Base-by-base conservation (phyloP, 2,113 vertebrate species). In the Geococcyx californianus region DNA sequence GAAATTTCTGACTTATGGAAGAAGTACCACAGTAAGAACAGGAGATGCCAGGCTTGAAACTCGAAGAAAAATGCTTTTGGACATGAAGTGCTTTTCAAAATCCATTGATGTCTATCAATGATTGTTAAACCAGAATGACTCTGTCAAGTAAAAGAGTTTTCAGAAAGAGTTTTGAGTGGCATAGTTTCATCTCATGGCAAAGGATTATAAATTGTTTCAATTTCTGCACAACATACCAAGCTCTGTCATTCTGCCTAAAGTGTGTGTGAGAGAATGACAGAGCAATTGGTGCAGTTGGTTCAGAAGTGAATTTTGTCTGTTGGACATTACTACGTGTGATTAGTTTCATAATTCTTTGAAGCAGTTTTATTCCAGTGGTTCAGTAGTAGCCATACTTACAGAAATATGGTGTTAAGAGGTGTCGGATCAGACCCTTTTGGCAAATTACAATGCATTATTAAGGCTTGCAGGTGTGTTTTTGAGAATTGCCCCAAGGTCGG, bases 141-240 rank as follows among this genome's bases (percentile, higher is more conserved):
- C 20, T 29, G 26, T 10, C 34, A 55, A 17, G 15, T 55, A 44
- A 47, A 76, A 76, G 66, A 42, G 24, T 69, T 83, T 56, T 52
- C 73, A 95, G 55, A 54, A 10, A 87, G 69, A 87, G 66, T 84
- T 85, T 56, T 67, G 73, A 70, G 70, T 86, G 82, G 62, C 69
- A 62, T 81, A 40, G 42, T 94, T 93, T 85, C 34, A 13, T 84
- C 89, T 94, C 26, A 75, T 79, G 67, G 44, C 49, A 77, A 67
- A 77, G 13, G 31, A 67, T 84, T 66, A 84, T 69, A 73, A 87
- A 29, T 90, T 38, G 63, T 93, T 96, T 91, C 82, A 90, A 14
- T 67, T 79, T 47, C 19, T 69, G 26, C 28, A 58, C n/a, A 40
- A 5, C 4, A 7, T 18, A 10, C 21, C 29, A 38, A 34, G 17